These are phyloP conservation scores for Megaleporinus macrocephalus DNA, from an alignment of 2,113 vertebrate genomes.

Conservation along the genomic window DNA sequence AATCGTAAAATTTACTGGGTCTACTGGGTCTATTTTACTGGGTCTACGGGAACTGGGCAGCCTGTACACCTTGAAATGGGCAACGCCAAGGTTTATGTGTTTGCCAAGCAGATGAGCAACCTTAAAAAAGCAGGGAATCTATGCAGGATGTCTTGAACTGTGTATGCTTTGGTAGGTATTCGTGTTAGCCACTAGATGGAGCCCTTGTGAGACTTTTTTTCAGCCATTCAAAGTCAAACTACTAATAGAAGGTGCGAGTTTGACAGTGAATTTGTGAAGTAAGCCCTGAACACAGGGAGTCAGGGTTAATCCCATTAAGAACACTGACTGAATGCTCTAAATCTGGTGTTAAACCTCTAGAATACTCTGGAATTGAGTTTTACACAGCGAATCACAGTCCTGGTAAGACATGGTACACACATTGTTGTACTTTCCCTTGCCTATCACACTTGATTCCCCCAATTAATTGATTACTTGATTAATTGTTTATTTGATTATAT, in stretches of 20 bases:
- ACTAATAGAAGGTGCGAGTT: no score
- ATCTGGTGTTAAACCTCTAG: no score
- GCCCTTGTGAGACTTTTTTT: not conserved
- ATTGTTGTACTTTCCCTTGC: not conserved
- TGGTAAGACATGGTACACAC: not conserved
- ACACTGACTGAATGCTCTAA: not conserved
- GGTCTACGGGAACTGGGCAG: not conserved
- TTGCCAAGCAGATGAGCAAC: not conserved
- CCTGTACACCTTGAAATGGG: not conserved
- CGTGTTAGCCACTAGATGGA: conserved; percentile 64
- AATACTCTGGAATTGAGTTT: no score
- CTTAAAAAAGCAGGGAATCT: no score
- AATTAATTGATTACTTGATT: no score
- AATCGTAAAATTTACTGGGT: not conserved
- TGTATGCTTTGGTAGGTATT: not conserved
- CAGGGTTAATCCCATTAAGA: not conserved
- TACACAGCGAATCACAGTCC: no score
- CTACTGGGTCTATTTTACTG: not conserved
- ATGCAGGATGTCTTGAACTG: not conserved
- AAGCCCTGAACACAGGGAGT: no score
- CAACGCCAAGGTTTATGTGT: no score
- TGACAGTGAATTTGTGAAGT: no score
- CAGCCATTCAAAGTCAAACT: no score
- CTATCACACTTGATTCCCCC: not conserved
- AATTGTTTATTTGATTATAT: no score